Evolutionary conservation across 2,797 vertebrate genomes (phyloP).

Genomic region (Phataginus tricuspis): DNA sequence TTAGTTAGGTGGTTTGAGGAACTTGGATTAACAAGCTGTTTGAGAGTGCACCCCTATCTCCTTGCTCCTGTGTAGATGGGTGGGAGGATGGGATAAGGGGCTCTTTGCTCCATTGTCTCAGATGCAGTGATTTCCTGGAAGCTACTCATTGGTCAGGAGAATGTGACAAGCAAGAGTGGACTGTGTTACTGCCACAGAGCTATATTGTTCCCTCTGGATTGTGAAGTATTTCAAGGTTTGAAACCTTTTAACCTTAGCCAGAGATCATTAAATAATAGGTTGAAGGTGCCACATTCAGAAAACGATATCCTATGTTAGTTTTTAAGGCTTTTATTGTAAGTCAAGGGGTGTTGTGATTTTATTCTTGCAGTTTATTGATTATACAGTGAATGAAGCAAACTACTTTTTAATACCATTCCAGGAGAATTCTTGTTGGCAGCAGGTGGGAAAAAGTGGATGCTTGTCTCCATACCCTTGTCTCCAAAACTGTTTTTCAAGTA

Average conservation of each 20-base stretch:
- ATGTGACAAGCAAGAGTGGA: background rate
- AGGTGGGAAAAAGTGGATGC: background rate
- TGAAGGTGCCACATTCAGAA: conserved; percentile 20
- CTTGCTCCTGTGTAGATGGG: background rate
- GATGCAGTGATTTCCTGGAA: conserved; percentile 1
- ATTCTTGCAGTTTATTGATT: conserved; percentile 32
- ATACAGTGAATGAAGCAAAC: background rate
- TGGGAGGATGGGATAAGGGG: rapidly evolving
- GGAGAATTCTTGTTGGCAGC: background rate
- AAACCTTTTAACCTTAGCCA: conserved; percentile 34
- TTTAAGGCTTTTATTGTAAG: background rate
- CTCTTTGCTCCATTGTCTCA: background rate
- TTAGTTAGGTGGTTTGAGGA: background rate
- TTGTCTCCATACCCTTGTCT: background rate
- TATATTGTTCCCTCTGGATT: conserved; percentile 10
- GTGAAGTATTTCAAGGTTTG: conserved; percentile 11
- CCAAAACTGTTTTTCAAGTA: background rate
- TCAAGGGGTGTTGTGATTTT: background rate
- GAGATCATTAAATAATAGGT: background rate
- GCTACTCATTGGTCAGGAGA: background rate
- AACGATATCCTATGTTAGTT: background rate
- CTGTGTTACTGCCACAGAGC: background rate
- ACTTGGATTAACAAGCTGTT: background rate
- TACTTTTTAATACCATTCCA: background rate
- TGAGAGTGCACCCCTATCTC: background rate